These are phyloP conservation scores for Plebejus anna DNA, from an alignment of 2,888 invertebrate genomes.

Conservation along the genomic window DNA sequence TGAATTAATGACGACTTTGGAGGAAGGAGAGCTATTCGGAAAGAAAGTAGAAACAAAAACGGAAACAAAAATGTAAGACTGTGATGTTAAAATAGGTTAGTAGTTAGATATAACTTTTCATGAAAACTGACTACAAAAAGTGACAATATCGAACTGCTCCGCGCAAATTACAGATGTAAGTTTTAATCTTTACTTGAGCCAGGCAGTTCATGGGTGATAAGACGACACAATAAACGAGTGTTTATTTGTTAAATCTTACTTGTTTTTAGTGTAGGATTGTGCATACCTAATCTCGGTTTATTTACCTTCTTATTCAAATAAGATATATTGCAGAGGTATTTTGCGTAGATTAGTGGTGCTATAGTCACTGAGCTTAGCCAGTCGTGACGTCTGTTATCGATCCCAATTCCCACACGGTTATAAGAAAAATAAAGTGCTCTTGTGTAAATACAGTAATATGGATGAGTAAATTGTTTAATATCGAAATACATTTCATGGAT, in stretches of 20 bases:
- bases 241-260: background rate
- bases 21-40: slow-evolving; percentile 85
- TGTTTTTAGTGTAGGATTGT: background rate
- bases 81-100: background rate
- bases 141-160: background rate
- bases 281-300: background rate
- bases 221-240: background rate
- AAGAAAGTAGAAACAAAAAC: slow-evolving; percentile 44
- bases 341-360: background rate
- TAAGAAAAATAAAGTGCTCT: too few species aligned
- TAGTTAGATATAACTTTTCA: background rate
- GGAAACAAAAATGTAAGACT: slow-evolving; percentile 32
- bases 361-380: background rate
- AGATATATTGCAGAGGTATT: background rate
- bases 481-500: too few species aligned
- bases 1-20: slow-evolving; percentile 87
- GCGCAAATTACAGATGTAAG: background rate
- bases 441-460: too few species aligned
- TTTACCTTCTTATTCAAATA: background rate
- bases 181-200: background rate
- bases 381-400: background rate
- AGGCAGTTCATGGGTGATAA: background rate
- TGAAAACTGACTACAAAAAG: slow-evolving; percentile 74
- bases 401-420: too few species aligned
- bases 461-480: too few species aligned